Evolutionary conservation across 2,113 vertebrate genomes (phyloP).

Genomic region (Elachura formosa): DNA sequence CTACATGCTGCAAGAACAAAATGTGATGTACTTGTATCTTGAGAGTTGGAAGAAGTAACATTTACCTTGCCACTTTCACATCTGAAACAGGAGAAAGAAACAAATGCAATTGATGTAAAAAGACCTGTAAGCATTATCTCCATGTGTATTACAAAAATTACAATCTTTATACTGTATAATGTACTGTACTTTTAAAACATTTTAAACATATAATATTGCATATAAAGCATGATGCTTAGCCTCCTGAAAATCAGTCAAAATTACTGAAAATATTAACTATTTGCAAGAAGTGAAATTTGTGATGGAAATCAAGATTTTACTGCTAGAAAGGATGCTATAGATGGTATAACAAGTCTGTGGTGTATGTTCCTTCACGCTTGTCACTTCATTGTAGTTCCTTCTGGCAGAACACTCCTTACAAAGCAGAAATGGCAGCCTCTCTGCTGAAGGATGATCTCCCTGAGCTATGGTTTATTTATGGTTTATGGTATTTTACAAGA

Average conservation of each 20-base stretch:
- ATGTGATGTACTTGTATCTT: background rate
- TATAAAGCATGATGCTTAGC: background rate
- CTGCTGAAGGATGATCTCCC: background rate
- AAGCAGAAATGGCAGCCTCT: background rate
- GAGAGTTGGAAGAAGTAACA: background rate
- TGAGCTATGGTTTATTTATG: conserved; percentile 8
- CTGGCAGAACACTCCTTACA: background rate
- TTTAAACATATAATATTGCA: background rate
- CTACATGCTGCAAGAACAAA: background rate
- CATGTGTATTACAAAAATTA: background rate
- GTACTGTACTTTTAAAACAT: background rate
- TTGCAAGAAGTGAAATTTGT: background rate
- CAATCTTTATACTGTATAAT: background rate
- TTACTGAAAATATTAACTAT: background rate
- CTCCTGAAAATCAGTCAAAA: background rate
- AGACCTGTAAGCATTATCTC: background rate
- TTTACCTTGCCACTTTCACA: background rate
- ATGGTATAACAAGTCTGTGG: background rate
- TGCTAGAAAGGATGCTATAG: background rate
- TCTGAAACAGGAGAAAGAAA: background rate
- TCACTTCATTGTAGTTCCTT: background rate
- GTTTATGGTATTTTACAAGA: background rate
- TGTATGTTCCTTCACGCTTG: background rate
- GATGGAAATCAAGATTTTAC: background rate
- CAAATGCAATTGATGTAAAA: background rate